phyloP scores from a whole-genome alignment of 2,888 invertebrate species.

The Augiades crinisus region DNA sequence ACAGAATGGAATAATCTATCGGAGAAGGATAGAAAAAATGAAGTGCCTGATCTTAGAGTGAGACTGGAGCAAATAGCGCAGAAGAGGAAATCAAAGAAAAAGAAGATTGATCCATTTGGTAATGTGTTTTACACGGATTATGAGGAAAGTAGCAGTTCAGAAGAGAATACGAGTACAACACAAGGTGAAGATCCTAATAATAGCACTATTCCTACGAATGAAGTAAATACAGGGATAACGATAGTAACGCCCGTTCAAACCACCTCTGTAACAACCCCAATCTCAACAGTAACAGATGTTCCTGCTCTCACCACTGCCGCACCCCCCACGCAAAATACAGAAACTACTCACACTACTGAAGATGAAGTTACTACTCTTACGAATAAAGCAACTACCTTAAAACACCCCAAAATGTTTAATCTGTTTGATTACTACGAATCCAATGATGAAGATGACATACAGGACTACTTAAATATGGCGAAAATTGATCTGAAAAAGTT shows the following conservation, averaged over 20 bases:
- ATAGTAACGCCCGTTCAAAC: slow-evolving; percentile 9
- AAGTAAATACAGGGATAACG: slow-evolving; percentile 13
- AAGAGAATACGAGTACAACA: slow-evolving; percentile 39
- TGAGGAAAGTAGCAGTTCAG: slow-evolving; percentile 53
- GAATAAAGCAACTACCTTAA: slow-evolving; percentile 32
- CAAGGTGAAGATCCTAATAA: slow-evolving; percentile 28
- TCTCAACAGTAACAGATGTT: neutral
- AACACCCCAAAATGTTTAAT: slow-evolving; percentile 47
- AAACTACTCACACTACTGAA: neutral
- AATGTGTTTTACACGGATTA: slow-evolving; percentile 61
- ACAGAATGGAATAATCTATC: slow-evolving; percentile 50
- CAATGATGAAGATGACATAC: slow-evolving; percentile 57
- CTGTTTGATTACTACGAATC: slow-evolving; percentile 58
- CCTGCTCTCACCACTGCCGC: slow-evolving; percentile 14
- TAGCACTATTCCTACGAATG: slow-evolving; percentile 12
- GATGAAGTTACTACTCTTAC: neutral
- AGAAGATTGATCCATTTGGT: slow-evolving; percentile 55
- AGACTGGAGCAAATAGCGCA: slow-evolving; percentile 70
- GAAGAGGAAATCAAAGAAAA: slow-evolving; percentile 64
- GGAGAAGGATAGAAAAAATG: slow-evolving; percentile 52
- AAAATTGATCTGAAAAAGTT: slow-evolving; percentile 64
- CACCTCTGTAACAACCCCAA: neutral
- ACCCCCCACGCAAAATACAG: slow-evolving; percentile 16
- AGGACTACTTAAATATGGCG: slow-evolving; percentile 55
- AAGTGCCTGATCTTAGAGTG: slow-evolving; percentile 57